A percentile compares a stretch with the other conserved stretches of the same genome.
Conservation (phyloP, 2,797 vertebrate genomes). For the Gambusia yucatana region DNA sequence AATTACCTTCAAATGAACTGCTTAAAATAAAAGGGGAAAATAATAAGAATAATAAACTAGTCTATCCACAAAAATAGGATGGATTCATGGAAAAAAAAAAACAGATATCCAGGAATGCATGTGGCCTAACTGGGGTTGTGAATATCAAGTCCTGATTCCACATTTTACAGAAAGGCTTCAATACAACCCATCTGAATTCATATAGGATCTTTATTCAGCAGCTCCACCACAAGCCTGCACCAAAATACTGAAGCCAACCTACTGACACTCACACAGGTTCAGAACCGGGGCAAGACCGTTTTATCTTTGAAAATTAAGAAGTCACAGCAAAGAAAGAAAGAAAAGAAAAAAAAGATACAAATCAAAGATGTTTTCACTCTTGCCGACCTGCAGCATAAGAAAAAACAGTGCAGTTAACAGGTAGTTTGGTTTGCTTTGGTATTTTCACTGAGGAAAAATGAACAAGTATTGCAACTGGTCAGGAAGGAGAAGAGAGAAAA, state of each 20-base stretch:
- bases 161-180: not conserved
- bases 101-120: not conserved
- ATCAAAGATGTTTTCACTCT: conserved; percentile 27
- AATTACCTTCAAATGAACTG: no score
- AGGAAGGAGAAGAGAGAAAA: conserved; percentile 6
- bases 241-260: conserved; percentile 42
- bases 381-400: conserved; percentile 70
- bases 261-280: conserved; percentile 1
- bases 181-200: conserved; percentile 25
- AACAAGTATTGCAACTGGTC: conserved; percentile 18
- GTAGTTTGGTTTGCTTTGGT: conserved; percentile 65
- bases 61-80: no score
- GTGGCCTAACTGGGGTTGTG: not conserved
- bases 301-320: conserved; percentile 11
- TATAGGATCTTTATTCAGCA: conserved; percentile 65
- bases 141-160: not conserved
- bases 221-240: conserved; percentile 49
- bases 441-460: conserved; percentile 15
- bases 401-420: conserved; percentile 61
- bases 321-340: conserved; percentile 21
- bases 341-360: not conserved
- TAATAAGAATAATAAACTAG: no score
- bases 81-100: not conserved
- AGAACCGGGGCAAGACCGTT: conserved; percentile 20
- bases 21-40: no score